Conservation (phyloP, 2,888 invertebrate species). For the Parnassius mnemosyne region DNA sequence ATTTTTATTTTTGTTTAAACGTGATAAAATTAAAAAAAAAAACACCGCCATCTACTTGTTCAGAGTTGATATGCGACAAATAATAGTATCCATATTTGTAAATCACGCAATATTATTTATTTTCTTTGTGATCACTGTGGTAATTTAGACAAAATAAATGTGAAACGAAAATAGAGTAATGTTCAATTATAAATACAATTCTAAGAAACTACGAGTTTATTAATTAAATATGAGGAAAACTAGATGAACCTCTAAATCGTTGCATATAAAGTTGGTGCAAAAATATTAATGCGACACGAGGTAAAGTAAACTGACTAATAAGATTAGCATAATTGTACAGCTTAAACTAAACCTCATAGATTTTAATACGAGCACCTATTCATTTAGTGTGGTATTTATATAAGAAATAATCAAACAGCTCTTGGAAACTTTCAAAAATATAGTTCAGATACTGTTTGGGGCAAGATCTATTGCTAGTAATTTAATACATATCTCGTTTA, state of each 20-base stretch:
- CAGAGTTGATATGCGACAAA: too few species aligned
- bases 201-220: constrained; percentile 13
- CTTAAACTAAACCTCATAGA: constrained; percentile 65
- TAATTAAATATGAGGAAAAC: constrained; percentile 25
- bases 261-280: constrained; percentile 42
- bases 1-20: too few species aligned
- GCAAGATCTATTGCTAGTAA: too few species aligned
- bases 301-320: constrained; percentile 67
- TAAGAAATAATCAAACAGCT: constrained; percentile 23
- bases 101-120: too few species aligned
- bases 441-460: too few species aligned
- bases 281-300: constrained; percentile 57
- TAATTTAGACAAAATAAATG: too few species aligned
- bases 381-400: constrained; percentile 41
- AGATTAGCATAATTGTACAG: constrained; percentile 73
- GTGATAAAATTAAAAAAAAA: too few species aligned
- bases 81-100: too few species aligned
- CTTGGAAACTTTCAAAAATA: not conserved
- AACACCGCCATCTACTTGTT: too few species aligned
- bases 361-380: constrained; percentile 67
- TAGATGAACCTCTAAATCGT: constrained; percentile 29
- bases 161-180: not conserved
- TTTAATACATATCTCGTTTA: too few species aligned
- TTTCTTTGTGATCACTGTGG: too few species aligned
- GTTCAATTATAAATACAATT: constrained; percentile 14